Conservation (phyloP, 1,140 invertebrate genomes). For the Grapholita molesta region DNA sequence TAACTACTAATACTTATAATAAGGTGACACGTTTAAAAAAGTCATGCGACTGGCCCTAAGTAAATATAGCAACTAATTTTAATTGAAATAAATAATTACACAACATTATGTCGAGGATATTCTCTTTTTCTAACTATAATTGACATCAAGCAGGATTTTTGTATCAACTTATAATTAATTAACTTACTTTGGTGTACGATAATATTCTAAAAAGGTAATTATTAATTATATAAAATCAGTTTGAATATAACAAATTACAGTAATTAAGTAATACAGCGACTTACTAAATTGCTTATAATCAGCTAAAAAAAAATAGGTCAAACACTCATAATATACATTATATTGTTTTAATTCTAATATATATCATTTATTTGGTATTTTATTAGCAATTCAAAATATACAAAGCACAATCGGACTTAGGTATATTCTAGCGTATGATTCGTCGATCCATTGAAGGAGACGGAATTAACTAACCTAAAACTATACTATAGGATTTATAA, state of each 20-base stretch:
- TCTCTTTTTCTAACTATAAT: conserved; percentile 64
- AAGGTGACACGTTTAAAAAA: conserved; percentile 22
- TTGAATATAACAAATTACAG: conserved; percentile 21
- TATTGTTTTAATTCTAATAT: not conserved
- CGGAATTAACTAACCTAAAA: conserved; percentile 42
- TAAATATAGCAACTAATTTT: conserved; percentile 39
- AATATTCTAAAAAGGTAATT: conserved; percentile 18
- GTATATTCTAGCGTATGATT: conserved; percentile 76
- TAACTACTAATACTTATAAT: conserved; percentile 37
- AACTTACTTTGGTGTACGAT: conserved; percentile 43
- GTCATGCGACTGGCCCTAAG: conserved; percentile 31
- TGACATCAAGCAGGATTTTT: conserved; percentile 68
- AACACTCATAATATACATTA: conserved; percentile 15
- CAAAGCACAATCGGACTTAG: conserved; percentile 72
- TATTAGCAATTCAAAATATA: conserved; percentile 56
- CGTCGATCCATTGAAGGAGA: conserved; percentile 58
- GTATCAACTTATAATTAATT: conserved; percentile 19
- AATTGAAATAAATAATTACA: conserved; percentile 48
- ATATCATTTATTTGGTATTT: conserved; percentile 63
- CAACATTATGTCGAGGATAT: conserved; percentile 48
- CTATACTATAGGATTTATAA: conserved; percentile 58
- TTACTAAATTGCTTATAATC: conserved; percentile 4
- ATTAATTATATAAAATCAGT: conserved; percentile 22
- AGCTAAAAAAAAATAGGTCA: not conserved
- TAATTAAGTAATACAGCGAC: not conserved